Evolutionary conservation across 2,888 invertebrate genomes (phyloP).

Genomic region (Ophion costatus): DNA sequence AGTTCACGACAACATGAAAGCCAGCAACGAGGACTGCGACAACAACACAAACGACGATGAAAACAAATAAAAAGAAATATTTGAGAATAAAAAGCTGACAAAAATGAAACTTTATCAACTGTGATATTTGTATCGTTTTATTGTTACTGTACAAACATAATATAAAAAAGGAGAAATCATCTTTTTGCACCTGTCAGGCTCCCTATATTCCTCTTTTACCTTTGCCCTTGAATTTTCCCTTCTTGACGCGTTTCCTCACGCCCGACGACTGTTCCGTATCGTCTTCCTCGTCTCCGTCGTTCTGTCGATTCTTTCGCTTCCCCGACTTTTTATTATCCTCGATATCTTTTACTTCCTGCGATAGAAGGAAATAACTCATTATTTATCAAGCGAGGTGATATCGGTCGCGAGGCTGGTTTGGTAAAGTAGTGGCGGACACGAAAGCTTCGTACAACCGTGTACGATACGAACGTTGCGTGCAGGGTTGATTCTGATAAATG

Average conservation of each 20-base stretch:
- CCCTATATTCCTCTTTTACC: constrained; percentile 75
- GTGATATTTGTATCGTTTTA: constrained; percentile 19
- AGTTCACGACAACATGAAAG: constrained; percentile 25
- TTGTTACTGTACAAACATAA: constrained; percentile 44
- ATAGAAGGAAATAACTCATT: constrained; percentile 57
- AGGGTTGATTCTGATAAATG: no score
- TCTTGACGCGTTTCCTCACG: constrained; percentile 90
- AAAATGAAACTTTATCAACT: constrained; percentile 16
- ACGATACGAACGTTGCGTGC: no score
- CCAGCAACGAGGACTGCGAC: constrained; percentile 29
- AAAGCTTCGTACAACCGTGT: background rate
- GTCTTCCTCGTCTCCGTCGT: constrained; percentile 87
- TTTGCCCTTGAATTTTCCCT: constrained; percentile 82
- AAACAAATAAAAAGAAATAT: constrained; percentile 37
- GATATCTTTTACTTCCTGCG: constrained; percentile 91
- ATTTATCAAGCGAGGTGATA: background rate
- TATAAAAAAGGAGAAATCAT: background rate
- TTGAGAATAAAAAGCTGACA: constrained; percentile 55
- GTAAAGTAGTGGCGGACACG: background rate
- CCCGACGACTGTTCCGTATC: constrained; percentile 93
- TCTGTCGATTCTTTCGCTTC: constrained; percentile 85
- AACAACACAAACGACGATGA: constrained; percentile 31
- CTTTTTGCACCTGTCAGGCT: background rate
- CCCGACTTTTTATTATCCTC: constrained; percentile 87
- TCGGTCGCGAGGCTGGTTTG: background rate